Percentiles rank a stretch among this genome's conserved stretches.
These are phyloP conservation scores for Vulpes vulpes DNA, from an alignment of 2,113 vertebrate genomes.

Conservation along the genomic window DNA sequence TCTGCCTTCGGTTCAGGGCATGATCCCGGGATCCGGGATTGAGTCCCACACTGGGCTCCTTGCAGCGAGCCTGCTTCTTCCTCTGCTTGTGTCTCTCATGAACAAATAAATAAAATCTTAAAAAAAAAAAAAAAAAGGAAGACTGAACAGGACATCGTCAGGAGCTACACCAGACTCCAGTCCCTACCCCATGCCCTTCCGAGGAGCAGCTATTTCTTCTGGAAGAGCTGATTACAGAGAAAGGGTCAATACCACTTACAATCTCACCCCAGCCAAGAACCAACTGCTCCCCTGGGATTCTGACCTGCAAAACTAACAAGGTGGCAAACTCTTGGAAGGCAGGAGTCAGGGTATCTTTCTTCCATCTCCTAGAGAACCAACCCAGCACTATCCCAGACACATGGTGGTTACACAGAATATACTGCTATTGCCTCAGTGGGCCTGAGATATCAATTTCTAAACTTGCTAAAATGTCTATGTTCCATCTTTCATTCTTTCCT, in stretches of 20 bases:
- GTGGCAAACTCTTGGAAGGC: neutral
- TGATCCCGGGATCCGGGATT: no score
- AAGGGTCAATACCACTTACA: neutral
- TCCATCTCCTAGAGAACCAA: neutral
- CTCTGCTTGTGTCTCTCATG: no score
- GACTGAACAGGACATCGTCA: neutral
- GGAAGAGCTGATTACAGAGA: neutral
- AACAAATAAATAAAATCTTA: no score
- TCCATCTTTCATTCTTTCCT: neutral
- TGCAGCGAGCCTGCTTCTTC: no score
- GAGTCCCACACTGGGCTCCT: no score
- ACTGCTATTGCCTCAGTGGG: neutral
- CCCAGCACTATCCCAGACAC: neutral
- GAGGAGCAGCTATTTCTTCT: neutral
- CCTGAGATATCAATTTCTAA: neutral
- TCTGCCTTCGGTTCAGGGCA: no score
- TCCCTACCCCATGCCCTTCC: neutral
- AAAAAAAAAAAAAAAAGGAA: no score
- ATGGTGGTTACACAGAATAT: fast-evolving
- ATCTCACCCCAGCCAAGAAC: neutral
- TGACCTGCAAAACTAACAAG: neutral
- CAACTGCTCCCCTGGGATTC: neutral
- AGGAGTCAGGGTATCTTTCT: neutral
- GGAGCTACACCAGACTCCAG: neutral
- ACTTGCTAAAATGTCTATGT: neutral